phyloP scores from a whole-genome alignment of 2,113 vertebrate genomes.

The Callopanchax toddi region DNA sequence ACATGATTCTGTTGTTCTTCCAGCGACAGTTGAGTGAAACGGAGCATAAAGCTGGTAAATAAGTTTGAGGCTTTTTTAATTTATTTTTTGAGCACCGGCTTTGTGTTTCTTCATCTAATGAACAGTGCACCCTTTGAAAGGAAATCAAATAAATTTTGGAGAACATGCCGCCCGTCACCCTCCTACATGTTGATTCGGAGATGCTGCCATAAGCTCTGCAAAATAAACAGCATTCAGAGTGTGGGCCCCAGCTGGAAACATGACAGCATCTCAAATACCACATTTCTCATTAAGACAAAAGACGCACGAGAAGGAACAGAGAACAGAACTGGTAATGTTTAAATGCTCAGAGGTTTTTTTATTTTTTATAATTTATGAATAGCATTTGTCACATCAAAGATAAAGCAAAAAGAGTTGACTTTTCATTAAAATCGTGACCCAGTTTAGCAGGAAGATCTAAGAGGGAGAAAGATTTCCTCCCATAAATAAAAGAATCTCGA shows the following conservation, averaged over 20 bases:
- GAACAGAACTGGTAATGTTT: constrained; percentile 21
- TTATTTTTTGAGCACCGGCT: constrained; percentile 12
- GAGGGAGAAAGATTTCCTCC: constrained; percentile 10
- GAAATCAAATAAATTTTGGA: constrained; percentile 60
- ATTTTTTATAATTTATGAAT: constrained; percentile 22
- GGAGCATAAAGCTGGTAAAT: constrained; percentile 7
- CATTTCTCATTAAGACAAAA: constrained; percentile 42
- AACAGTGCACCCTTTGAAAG: constrained; percentile 52
- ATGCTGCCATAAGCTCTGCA: constrained; percentile 65
- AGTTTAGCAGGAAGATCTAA: constrained; percentile 14
- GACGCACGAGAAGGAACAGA: constrained; percentile 7
- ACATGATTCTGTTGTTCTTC: constrained; percentile 12
- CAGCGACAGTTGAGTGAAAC: constrained; percentile 29
- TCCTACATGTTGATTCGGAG: constrained; percentile 72
- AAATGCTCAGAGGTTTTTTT: constrained; percentile 27
- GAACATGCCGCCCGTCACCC: constrained; percentile 63
- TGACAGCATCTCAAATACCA: constrained; percentile 56
- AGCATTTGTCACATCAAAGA: constrained; percentile 18
- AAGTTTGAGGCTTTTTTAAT: constrained; percentile 19
- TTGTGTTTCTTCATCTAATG: constrained; percentile 52
- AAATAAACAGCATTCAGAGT: constrained; percentile 63
- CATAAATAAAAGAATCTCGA: constrained; percentile 24
- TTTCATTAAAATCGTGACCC: constrained; percentile 24
- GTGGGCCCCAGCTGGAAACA: constrained; percentile 67
- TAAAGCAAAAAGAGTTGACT: constrained; percentile 7